Evolutionary conservation across 2,113 vertebrate species (phyloP).

Genomic region (Oncorhynchus gorbuscha): DNA sequence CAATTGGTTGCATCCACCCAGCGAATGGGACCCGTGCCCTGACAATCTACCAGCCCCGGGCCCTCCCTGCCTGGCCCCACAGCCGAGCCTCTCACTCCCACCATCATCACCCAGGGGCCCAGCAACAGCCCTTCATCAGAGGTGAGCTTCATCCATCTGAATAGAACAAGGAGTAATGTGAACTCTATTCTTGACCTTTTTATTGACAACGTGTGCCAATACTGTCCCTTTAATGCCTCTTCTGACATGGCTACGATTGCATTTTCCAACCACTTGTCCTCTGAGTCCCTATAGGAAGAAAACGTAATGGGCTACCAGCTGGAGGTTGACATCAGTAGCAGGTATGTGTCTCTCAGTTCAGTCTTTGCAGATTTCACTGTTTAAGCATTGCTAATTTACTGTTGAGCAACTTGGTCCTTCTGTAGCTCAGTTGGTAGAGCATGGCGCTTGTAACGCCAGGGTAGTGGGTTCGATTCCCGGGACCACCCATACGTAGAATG

Average conservation of each 20-base stretch:
- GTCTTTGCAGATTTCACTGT: background rate
- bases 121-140: background rate
- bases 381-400: background rate
- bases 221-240: background rate
- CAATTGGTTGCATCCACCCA: constrained; percentile 52
- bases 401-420: no score
- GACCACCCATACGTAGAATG: no score
- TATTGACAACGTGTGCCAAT: no score
- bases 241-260: background rate
- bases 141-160: constrained; percentile 8
- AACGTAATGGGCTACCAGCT: background rate
- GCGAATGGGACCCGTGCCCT: constrained; percentile 26
- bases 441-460: no score
- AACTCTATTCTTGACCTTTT: no score
- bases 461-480: no score
- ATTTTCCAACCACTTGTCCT: background rate
- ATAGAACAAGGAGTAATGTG: no score
- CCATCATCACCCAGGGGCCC: background rate
- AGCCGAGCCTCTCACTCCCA: background rate
- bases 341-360: constrained; percentile 7
- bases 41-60: constrained; percentile 19
- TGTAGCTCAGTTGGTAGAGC: no score
- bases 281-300: constrained; percentile 11
- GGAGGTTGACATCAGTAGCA: constrained; percentile 14
- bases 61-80: background rate